A percentile compares a stretch with the other conserved stretches of the same genome.
phyloP scores from a whole-genome alignment of 2,888 invertebrate species.

The Nephrotoma appendiculata region DNA sequence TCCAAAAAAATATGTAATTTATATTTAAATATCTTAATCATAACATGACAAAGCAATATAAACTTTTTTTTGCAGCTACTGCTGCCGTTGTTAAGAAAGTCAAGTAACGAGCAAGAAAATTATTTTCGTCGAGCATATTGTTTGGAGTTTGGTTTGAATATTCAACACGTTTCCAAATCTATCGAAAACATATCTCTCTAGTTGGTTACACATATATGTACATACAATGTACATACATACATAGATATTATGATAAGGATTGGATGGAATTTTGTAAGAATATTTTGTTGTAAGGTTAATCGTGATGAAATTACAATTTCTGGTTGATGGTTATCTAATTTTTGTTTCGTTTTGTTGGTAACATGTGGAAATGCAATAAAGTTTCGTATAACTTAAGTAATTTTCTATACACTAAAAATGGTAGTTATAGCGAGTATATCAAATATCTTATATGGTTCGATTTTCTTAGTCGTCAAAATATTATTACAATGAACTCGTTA shows the following conservation, averaged over 20 bases:
- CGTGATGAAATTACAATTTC: not conserved
- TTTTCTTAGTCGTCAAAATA: not conserved
- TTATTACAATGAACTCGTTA: not conserved
- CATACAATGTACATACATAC: not conserved
- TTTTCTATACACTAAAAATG: not conserved
- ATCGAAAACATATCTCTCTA: not conserved
- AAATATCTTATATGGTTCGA: not conserved
- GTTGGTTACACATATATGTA: not conserved
- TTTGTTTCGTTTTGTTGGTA: not conserved
- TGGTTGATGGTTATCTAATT: not conserved
- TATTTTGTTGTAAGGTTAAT: not conserved
- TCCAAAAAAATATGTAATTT: not conserved
- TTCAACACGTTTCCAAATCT: not conserved
- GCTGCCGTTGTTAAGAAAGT: not conserved
- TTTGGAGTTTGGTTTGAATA: not conserved
- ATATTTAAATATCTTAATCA: not conserved
- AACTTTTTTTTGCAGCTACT: not conserved
- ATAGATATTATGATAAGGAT: not conserved
- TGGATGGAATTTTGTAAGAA: not conserved
- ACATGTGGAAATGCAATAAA: not conserved
- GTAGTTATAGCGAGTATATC: not conserved
- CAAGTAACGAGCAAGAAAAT: not conserved
- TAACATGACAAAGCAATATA: not conserved
- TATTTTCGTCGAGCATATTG: not conserved
- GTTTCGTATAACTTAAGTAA: not conserved